A percentile compares a stretch with the other conserved stretches of the same genome.
Conservation (phyloP, 2,113 vertebrate species). For the Pseudorasbora parva region DNA sequence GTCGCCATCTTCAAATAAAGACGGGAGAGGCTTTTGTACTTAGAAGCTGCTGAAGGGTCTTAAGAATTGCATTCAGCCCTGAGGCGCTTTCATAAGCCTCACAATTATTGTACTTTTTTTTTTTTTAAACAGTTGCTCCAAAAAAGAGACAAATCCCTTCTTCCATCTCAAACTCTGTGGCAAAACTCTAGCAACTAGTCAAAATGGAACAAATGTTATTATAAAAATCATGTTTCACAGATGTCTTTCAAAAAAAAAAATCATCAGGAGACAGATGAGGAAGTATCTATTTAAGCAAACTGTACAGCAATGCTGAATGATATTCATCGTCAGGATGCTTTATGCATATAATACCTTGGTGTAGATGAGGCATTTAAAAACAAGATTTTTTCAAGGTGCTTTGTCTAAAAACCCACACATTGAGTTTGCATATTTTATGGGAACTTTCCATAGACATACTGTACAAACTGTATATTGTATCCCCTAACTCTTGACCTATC, state of each 20-base stretch:
- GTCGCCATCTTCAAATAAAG: not conserved
- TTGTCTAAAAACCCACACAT: too few species aligned
- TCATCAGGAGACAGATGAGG: not conserved
- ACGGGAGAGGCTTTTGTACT: not conserved
- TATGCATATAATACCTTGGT: too few species aligned
- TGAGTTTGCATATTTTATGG: too few species aligned
- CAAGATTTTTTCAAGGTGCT: too few species aligned
- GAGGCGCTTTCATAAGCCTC: slow-evolving; percentile 1
- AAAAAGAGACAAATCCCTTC: not conserved
- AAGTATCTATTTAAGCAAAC: not conserved
- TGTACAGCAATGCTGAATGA: not conserved
- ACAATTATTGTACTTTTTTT: not conserved
- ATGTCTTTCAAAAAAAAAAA: not conserved
- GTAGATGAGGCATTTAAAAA: not conserved
- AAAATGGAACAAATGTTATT: not conserved
- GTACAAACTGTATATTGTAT: too few species aligned
- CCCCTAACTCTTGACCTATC: too few species aligned
- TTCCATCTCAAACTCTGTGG: not conserved
- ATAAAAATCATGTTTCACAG: not conserved
- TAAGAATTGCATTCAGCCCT: not conserved
- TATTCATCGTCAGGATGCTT: not conserved
- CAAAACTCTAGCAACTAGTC: not conserved
- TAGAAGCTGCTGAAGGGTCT: slow-evolving; percentile 5
- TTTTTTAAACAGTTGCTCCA: not conserved
- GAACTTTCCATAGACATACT: too few species aligned